Conservation (phyloP, 1,140 invertebrate genomes). For the Cheumatopsyche charites region DNA sequence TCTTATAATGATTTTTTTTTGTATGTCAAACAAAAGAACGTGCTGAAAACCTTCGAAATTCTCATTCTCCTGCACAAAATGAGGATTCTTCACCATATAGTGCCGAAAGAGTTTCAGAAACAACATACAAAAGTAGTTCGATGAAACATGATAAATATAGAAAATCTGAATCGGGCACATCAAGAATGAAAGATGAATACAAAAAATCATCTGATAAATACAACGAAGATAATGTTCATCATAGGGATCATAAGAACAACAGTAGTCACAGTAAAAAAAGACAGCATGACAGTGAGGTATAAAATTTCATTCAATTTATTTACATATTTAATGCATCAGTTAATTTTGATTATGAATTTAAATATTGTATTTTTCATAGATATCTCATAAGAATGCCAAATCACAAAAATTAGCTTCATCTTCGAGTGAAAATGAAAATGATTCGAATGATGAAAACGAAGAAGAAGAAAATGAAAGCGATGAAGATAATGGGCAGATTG, state of each 20-base stretch:
- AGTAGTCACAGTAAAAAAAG: conserved; percentile 24
- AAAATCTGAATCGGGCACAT: background rate
- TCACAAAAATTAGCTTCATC: conserved; percentile 15
- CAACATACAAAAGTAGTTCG: background rate
- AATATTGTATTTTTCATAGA: background rate
- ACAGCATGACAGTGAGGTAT: conserved; percentile 36
- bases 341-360: background rate
- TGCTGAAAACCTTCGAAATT: background rate
- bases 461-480: background rate
- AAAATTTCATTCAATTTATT: background rate
- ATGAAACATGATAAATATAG: conserved; percentile 8
- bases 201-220: background rate
- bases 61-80: background rate
- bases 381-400: background rate
- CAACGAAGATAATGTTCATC: background rate
- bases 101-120: conserved; percentile 16
- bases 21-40: too few relatives aligned
- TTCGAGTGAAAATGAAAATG: background rate
- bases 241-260: background rate
- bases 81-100: background rate
- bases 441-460: conserved; percentile 15
- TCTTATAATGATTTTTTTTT: too few relatives aligned
- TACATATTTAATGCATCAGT: background rate
- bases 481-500: background rate
- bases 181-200: background rate